phyloP scores from a whole-genome alignment of 2,113 vertebrate genomes.

The Butastur rufipennis region DNA sequence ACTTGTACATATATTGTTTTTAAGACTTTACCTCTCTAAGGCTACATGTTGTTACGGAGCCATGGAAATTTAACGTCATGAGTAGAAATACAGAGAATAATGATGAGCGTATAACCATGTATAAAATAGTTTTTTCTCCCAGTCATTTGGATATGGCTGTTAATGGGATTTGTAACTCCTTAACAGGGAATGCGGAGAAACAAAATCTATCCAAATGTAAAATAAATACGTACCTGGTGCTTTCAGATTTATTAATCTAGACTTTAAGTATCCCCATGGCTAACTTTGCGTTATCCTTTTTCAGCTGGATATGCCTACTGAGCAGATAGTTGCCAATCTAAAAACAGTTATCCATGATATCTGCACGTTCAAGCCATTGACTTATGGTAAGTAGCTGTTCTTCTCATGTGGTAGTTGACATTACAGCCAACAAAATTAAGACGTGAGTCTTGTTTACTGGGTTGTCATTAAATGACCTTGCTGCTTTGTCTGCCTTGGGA shows the following conservation, averaged over 20 bases:
- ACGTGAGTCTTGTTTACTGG: not conserved
- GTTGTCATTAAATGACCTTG: not conserved
- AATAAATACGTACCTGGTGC: not conserved
- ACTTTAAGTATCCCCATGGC: not conserved
- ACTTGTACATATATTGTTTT: fast-evolving
- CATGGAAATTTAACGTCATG: fast-evolving
- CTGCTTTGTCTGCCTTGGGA: not conserved
- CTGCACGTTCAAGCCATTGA: constrained; percentile 77
- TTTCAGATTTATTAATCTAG: not conserved
- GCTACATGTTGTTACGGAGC: not conserved
- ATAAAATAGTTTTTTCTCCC: not conserved
- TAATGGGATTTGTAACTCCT: not conserved
- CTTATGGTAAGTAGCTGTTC: constrained; percentile 70
- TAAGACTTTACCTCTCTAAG: not conserved
- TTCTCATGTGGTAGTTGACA: not conserved
- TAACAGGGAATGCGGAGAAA: not conserved
- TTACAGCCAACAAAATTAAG: not conserved
- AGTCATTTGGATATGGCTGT: not conserved
- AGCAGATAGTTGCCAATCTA: constrained; percentile 85
- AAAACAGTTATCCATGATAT: constrained; percentile 79
- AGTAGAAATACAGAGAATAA: not conserved
- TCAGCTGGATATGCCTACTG: constrained; percentile 87
- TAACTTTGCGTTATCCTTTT: constrained; percentile 23
- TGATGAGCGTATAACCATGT: fast-evolving
- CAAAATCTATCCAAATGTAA: not conserved